A percentile compares a stretch with the other conserved stretches of the same genome.
phyloP scores from a whole-genome alignment of 1,140 invertebrate species.

The Teleogryllus occipitalis region DNA sequence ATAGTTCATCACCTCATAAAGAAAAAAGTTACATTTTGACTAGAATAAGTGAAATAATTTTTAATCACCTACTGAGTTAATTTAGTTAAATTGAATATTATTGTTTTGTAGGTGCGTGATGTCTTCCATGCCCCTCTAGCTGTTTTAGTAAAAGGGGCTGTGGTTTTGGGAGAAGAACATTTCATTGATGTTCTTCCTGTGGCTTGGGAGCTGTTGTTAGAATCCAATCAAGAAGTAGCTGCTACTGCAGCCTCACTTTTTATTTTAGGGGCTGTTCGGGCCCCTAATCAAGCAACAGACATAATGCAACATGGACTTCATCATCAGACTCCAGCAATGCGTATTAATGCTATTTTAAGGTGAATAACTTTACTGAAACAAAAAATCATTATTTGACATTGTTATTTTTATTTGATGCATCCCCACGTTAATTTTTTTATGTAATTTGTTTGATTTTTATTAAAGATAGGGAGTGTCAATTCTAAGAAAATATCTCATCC shows the following conservation, averaged over 20 bases:
- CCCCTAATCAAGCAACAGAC: constrained; percentile 75
- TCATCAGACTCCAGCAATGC: constrained; percentile 63
- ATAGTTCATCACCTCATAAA: too few relatives aligned
- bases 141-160: constrained; percentile 82
- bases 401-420: neutral
- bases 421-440: neutral
- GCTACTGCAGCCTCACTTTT: constrained; percentile 81
- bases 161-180: constrained; percentile 78
- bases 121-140: constrained; percentile 87
- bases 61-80: neutral
- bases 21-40: too few relatives aligned
- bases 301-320: constrained; percentile 81
- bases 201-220: constrained; percentile 88
- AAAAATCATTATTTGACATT: neutral
- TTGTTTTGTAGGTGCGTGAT: constrained; percentile 53
- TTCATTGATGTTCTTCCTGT: constrained; percentile 81
- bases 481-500: neutral
- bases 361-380: constrained; percentile 31
- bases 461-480: too few relatives aligned
- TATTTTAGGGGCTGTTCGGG: constrained; percentile 82
- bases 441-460: neutral
- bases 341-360: constrained; percentile 75
- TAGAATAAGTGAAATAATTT: too few relatives aligned
- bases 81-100: neutral
- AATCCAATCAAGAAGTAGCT: constrained; percentile 67